Conservation (phyloP, 2,113 vertebrate species). For the Tupaia tana region DNA sequence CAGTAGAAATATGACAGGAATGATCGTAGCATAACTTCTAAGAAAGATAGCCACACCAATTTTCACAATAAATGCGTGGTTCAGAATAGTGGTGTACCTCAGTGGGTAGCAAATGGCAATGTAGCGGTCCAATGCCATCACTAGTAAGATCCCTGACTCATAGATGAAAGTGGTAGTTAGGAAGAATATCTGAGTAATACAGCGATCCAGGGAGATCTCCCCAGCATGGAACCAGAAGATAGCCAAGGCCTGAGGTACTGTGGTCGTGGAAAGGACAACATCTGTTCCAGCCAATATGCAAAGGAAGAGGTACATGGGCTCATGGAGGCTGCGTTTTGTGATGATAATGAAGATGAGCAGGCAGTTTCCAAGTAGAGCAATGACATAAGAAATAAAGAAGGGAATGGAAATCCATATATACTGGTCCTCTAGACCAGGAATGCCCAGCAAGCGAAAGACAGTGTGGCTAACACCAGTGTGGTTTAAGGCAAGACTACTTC, state of each 20-base stretch:
- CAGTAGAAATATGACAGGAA: neutral
- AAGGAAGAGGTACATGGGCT: conserved; percentile 69
- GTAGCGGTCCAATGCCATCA: conserved; percentile 38
- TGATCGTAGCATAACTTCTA: neutral
- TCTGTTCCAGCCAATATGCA: conserved; percentile 40
- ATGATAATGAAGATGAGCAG: conserved; percentile 52
- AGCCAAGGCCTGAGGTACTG: conserved; percentile 38
- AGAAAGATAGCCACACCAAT: neutral
- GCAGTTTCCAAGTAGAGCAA: conserved; percentile 56
- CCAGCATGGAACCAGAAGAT: conserved; percentile 64
- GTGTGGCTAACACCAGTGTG: conserved; percentile 14
- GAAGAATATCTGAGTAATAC: conserved; percentile 74
- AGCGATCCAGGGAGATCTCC: conserved; percentile 59
- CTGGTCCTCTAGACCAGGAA: conserved; percentile 43
- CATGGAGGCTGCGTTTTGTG: conserved; percentile 30
- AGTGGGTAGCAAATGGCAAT: conserved; percentile 55
- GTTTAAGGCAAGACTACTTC: neutral
- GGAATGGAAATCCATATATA: conserved; percentile 64
- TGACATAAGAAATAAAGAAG: conserved; percentile 54
- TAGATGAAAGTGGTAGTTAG: neutral
- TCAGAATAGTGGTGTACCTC: conserved; percentile 18
- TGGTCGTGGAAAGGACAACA: neutral
- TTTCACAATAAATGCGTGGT: neutral
- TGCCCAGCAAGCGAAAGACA: conserved; percentile 40
- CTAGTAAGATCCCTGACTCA: conserved; percentile 73